These are phyloP conservation scores for Cyphomyrmex costatus DNA, from an alignment of 1,140 invertebrate species.

Conservation along the genomic window DNA sequence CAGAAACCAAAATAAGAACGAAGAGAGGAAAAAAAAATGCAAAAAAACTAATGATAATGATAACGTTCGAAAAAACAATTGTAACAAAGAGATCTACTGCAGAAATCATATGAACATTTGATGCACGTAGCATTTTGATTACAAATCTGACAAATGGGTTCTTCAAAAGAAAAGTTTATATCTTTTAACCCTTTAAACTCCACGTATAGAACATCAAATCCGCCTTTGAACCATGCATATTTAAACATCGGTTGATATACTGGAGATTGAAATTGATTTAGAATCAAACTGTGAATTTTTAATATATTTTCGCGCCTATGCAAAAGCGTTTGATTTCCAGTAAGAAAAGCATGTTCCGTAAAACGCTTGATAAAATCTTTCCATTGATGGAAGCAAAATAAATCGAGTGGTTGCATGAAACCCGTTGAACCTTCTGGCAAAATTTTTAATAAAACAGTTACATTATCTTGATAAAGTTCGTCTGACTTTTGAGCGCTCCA, in stretches of 20 bases:
- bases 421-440: slow-evolving; percentile 2
- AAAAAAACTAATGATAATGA: too few relatives aligned
- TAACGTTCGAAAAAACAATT: too few relatives aligned
- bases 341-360: not conserved
- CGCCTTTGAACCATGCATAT: not conserved
- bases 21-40: too few relatives aligned
- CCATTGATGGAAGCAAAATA: not conserved
- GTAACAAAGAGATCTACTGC: too few relatives aligned
- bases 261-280: not conserved
- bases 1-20: too few relatives aligned
- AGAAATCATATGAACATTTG: not conserved
- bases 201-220: too few relatives aligned
- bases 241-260: not conserved
- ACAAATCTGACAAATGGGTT: slow-evolving; percentile 5
- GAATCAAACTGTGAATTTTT: not conserved
- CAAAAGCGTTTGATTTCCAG: not conserved
- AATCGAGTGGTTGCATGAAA: not conserved
- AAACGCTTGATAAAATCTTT: not conserved
- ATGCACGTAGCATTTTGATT: slow-evolving; percentile 4
- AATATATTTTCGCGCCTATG: not conserved
- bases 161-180: slow-evolving; percentile 18
- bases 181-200: not conserved
- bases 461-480: not conserved
- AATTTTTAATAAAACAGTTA: slow-evolving; percentile 5
- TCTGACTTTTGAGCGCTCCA: not conserved